These are phyloP conservation scores for Odontomachus brunneus DNA, from an alignment of 1,140 invertebrate genomes.

Conservation along the genomic window DNA sequence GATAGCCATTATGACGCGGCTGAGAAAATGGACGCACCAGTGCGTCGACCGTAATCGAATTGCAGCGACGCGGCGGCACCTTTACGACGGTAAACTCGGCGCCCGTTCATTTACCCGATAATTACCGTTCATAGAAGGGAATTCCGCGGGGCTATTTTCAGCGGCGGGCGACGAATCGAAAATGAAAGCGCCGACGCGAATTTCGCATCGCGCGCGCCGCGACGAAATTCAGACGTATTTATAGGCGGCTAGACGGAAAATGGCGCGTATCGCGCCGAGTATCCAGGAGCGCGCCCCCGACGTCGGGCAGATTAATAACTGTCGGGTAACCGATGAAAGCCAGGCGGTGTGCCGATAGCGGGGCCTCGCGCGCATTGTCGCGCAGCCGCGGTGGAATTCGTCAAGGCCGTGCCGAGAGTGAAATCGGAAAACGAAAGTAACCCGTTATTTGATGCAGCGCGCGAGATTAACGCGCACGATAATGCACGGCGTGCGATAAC, in stretches of 20 bases:
- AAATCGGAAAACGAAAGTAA: slow-evolving; percentile 34
- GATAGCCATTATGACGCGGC: slow-evolving; percentile 15
- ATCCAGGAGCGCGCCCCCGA: slow-evolving; percentile 51
- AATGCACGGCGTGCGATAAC: no score
- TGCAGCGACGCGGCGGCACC: neutral
- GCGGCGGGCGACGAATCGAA: slow-evolving; percentile 1
- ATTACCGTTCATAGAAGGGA: slow-evolving; percentile 36
- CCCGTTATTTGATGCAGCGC: neutral
- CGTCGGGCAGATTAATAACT: slow-evolving; percentile 68
- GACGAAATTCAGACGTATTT: slow-evolving; percentile 64
- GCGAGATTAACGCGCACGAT: neutral
- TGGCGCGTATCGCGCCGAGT: slow-evolving; percentile 22
- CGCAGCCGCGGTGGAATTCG: slow-evolving; percentile 37
- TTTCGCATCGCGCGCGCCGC: neutral
- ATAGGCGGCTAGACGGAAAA: slow-evolving; percentile 69
- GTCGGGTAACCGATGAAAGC: slow-evolving; percentile 62
- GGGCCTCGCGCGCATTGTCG: neutral
- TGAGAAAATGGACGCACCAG: slow-evolving; percentile 14
- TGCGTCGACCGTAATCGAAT: neutral
- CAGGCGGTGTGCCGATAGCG: slow-evolving; percentile 35
- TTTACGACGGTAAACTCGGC: no score
- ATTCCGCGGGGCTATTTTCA: slow-evolving; percentile 56
- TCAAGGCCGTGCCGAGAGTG: slow-evolving; percentile 53
- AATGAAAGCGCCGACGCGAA: neutral
- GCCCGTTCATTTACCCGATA: slow-evolving; percentile 29